Evolutionary conservation across 2,888 invertebrate genomes (phyloP).

Genomic region (Drosophila subsilvestris): DNA sequence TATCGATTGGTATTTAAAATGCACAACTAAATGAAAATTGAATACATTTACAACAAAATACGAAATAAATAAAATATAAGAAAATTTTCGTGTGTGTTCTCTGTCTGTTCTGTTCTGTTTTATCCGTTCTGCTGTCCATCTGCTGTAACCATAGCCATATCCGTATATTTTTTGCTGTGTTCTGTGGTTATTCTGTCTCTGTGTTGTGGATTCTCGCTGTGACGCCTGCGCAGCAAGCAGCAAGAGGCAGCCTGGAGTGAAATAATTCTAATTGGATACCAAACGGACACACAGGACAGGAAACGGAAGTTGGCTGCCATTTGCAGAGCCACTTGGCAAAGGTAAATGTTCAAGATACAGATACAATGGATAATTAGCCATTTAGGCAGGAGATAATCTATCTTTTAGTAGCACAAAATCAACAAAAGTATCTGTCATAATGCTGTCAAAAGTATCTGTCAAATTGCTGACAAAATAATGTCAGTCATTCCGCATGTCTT

Average conservation of each 20-base stretch:
- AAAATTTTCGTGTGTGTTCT: not conserved
- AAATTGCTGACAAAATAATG: conserved; percentile 54
- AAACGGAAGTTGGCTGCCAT: conserved; percentile 37
- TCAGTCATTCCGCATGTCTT: conserved; percentile 31
- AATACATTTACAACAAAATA: not conserved
- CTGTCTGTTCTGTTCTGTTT: not conserved
- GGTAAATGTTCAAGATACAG: conserved; percentile 14
- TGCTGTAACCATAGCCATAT: not conserved
- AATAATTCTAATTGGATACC: conserved; percentile 69
- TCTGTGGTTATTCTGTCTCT: not conserved
- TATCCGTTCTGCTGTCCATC: not conserved
- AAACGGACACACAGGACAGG: conserved; percentile 29
- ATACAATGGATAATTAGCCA: conserved; percentile 18
- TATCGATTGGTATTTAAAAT: not conserved
- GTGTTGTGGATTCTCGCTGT: conserved; percentile 18
- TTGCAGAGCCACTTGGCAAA: conserved; percentile 16
- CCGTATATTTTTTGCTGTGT: not conserved
- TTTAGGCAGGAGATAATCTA: conserved; percentile 10
- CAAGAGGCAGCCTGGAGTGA: conserved; percentile 20
- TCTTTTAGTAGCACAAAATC: conserved; percentile 3
- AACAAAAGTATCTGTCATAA: conserved; percentile 2
- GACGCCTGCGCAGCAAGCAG: conserved; percentile 70
- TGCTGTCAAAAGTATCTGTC: conserved; percentile 20
- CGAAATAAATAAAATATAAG: too few relatives aligned
- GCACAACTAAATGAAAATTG: conserved; percentile 16